phyloP scores from a whole-genome alignment of 2,113 vertebrate genomes.

The Neopipo cinnamomea region DNA sequence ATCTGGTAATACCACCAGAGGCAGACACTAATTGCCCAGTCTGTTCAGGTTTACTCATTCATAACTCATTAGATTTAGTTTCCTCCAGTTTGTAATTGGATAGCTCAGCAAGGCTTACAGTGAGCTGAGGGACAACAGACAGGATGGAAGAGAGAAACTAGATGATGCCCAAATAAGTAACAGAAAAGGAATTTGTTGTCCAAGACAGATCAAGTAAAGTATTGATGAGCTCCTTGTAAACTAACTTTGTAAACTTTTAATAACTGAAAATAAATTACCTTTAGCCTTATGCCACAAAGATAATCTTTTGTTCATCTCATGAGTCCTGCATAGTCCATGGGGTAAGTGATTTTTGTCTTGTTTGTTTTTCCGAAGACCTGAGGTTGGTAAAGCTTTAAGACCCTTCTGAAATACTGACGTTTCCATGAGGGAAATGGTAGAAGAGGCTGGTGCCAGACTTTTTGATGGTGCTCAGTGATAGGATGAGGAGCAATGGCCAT shows the following conservation, averaged over 20 bases:
- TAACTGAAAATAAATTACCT: neutral
- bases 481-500: neutral
- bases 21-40: neutral
- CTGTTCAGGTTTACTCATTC: constrained; percentile 1
- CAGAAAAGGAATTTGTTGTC: neutral
- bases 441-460: neutral
- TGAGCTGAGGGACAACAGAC: neutral
- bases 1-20: neutral
- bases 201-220: neutral
- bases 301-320: neutral
- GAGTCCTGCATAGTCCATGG: neutral
- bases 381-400: neutral
- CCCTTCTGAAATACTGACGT: neutral
- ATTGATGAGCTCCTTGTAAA: neutral
- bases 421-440: neutral
- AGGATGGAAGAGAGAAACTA: neutral
- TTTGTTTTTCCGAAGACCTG: neutral
- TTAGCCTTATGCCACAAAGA: neutral
- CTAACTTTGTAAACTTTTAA: neutral
- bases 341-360: neutral
- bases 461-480: neutral
- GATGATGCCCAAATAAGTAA: neutral
- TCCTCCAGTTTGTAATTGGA: neutral
- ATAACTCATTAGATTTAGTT: neutral
- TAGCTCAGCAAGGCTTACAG: neutral